Base-by-base conservation (phyloP, 2,113 vertebrate species). In the Albula glossodonta region DNA sequence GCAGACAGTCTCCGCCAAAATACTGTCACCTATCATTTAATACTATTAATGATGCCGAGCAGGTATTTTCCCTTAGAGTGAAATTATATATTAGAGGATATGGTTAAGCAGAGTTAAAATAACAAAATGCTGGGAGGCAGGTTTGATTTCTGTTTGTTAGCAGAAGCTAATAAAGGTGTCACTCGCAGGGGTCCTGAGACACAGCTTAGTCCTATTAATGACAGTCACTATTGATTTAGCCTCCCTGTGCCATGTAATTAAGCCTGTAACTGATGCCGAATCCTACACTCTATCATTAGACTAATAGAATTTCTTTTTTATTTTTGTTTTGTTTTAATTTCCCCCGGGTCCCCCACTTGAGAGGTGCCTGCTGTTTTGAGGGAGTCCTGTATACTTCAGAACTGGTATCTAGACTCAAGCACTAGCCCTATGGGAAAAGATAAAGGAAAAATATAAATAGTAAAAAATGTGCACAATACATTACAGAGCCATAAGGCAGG, bases 221-320 rank as follows among this genome's bases (percentile, higher is more conserved):
- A 92, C 90, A 90, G 88, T 89, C 86, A 85, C 89, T 85, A 87
- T 87, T 60, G 89, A 91, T 92, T 92, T 91, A 91, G 90, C 88
- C 83, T 87, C 88, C 8, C 84, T 83, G 88, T 87, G 83, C 87
- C 88, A 86, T 88, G 87, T 92, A 93, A 93, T 94, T 94, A 94
- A 91, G 86, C 60, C 86, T 82, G 56, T 10, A 12, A 80, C 60
- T 91, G 93, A 90, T 91, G 89, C 91, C 89, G 86, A 90, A 91
- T 86, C 90, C 82, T 87, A 50, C 80, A 56, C 19, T 78, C 84
- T 87, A 86, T 88, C 80, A 79, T 84, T 63, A 85, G 3, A 78
- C 85, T 87, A 84, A 84, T n/a, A 74, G 70, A 5, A n/a, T n/a
- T n/a, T n/a, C 31, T 74, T 74, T 74, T 22, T 74, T 74, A 9